Percentiles rank a stretch among this genome's conserved stretches.
These are phyloP conservation scores for Dicranocentrus wangi DNA, from an alignment of 2,888 invertebrate species.

Conservation along the genomic window DNA sequence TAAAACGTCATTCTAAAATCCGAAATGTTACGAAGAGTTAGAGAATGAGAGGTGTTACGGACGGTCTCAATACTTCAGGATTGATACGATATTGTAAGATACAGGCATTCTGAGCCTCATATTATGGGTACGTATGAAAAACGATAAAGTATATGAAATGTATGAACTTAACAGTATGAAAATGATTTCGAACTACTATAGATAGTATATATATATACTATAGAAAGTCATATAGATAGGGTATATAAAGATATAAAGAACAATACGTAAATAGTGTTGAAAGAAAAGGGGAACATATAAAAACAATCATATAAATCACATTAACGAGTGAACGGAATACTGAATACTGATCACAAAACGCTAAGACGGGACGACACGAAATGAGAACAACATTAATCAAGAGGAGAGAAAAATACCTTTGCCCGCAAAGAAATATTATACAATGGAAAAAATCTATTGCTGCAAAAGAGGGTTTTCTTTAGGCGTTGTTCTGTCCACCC, in stretches of 20 bases:
- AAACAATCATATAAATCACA: constrained; percentile 21
- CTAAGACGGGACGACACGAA: constrained; percentile 61
- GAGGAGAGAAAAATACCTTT: constrained; percentile 67
- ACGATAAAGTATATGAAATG: too few species aligned
- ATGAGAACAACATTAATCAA: constrained; percentile 49
- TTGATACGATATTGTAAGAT: too few species aligned
- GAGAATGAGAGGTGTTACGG: too few species aligned
- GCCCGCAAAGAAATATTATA: constrained; percentile 68
- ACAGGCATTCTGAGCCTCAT: too few species aligned
- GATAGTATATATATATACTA: background rate
- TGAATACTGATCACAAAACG: constrained; percentile 29
- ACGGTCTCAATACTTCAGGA: too few species aligned
- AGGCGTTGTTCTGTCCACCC: constrained; percentile 70
- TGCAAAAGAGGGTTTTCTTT: constrained; percentile 53
- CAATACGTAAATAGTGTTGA: constrained; percentile 19
- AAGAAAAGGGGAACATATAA: constrained; percentile 30
- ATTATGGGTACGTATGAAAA: too few species aligned
- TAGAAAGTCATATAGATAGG: background rate
- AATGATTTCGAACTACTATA: background rate
- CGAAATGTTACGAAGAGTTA: too few species aligned
- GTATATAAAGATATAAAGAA: constrained; percentile 1
- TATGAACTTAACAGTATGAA: background rate
- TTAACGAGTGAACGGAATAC: constrained; percentile 25
- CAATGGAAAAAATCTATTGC: constrained; percentile 64
- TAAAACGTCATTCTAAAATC: too few species aligned